phyloP scores from a whole-genome alignment of 2,888 invertebrate genomes.

The Tenthredo notha region DNA sequence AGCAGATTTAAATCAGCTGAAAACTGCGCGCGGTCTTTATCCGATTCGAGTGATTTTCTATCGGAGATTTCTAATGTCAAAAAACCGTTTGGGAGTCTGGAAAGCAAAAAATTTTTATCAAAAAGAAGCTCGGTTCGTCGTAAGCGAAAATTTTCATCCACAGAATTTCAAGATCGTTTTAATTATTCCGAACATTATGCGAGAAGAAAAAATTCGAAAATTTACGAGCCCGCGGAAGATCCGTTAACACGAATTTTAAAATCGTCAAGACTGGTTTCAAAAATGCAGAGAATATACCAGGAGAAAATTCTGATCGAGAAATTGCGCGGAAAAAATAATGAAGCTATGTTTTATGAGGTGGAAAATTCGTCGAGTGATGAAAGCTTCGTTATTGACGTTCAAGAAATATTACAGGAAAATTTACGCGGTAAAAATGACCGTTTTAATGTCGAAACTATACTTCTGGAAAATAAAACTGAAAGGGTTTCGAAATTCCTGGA shows the following conservation, averaged over 20 bases:
- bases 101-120: background rate
- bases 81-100: background rate
- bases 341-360: background rate
- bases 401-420: slow-evolving; percentile 30
- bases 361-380: slow-evolving; percentile 8
- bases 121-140: background rate
- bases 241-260: background rate
- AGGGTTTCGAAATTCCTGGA: background rate
- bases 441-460: slow-evolving; percentile 22
- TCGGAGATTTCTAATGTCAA: background rate
- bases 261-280: background rate
- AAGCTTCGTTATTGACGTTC: slow-evolving; percentile 9
- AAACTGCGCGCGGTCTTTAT: background rate
- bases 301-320: slow-evolving; percentile 6
- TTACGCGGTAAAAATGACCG: background rate
- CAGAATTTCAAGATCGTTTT: background rate
- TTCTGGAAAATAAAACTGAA: slow-evolving; percentile 6
- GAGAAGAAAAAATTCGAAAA: background rate
- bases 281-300: slow-evolving; percentile 9
- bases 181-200: background rate
- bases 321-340: background rate
- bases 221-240: background rate
- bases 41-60: slow-evolving; percentile 11
- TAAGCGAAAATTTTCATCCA: slow-evolving; percentile 15
- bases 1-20: background rate